Percentiles rank a stretch among this genome's conserved stretches.
Conservation (phyloP, 2,888 invertebrate species). For the Agonopterix arenella region DNA sequence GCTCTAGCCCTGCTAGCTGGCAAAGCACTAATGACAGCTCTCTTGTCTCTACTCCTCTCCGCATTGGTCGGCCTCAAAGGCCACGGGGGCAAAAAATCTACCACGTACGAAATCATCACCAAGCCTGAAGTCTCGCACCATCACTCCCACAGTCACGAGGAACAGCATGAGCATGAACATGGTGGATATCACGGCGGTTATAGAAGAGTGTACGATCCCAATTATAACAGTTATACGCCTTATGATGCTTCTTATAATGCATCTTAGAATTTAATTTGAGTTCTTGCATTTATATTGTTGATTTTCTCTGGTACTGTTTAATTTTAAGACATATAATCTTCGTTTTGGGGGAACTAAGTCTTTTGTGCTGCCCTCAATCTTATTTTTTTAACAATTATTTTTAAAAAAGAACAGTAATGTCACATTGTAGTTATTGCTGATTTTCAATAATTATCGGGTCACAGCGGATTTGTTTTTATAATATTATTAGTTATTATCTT, state of each 20-base stretch:
- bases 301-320: no score
- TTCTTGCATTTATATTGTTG: no score
- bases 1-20: constrained; percentile 86
- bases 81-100: constrained; percentile 81
- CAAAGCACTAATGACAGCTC: constrained; percentile 89
- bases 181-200: constrained; percentile 75
- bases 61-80: constrained; percentile 87
- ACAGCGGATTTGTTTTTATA: no score
- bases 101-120: constrained; percentile 90
- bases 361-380: no score
- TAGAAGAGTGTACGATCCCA: constrained; percentile 69
- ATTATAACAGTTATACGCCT: constrained; percentile 62
- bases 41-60: constrained; percentile 86
- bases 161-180: constrained; percentile 74
- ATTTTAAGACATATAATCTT: no score
- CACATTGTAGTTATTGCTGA: no score
- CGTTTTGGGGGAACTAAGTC: no score
- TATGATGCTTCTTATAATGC: constrained; percentile 36
- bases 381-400: no score
- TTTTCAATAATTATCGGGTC: no score
- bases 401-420: no score
- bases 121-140: constrained; percentile 86
- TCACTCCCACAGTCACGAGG: constrained; percentile 83
- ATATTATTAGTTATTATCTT: no score
- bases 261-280: constrained; percentile 15